Base-by-base conservation (phyloP, 2,888 invertebrate species). In the Parnassius orleans region DNA sequence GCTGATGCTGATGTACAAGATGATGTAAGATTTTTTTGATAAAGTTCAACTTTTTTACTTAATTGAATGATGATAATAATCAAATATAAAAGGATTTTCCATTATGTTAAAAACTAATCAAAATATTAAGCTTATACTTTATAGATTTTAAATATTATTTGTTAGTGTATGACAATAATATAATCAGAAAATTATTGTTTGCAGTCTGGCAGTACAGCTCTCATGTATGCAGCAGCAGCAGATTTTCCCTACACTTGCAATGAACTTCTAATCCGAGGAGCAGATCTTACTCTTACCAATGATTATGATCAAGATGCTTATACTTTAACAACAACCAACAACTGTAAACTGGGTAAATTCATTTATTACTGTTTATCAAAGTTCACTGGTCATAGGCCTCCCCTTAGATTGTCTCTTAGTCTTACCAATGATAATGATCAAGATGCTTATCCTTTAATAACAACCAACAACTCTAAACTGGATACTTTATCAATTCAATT, bases 181-280 rank as follows among this genome's bases (percentile, higher is more conserved):
- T 33, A 33, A 33, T 33, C 33, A 33, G 7, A 33, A 33, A 33
- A 5, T 64, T 68, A 50, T 68, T 52, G 71, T 62, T 90, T 87
- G 53, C 78, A 97, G 96, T 94, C 96, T 76, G 97, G 97, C 59
- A 97, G 97, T 79, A 97, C 97, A 52, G 96, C 98, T 1, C 86
- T 98, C 59, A 98, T 98, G 95, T 98, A 96, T 87, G 97, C 98
- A 57, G 96, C 97, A 7, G 95, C 95, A 73, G 96, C 96, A 10
- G 97, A 98, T 87, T 97, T 98, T 89, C 95, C 97, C 1, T 96
- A 96, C 79, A 96, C 97, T 64, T 97, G 97, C 75, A 95, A 96
- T 76, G 96, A 97, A 80, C 92, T 98, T 60, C 92, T 98, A 55
- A 92, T 95, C 19, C 92, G 94, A 75, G 97, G 97, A 62, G 96